These are phyloP conservation scores for Tetranychus urticae DNA, from an alignment of 1,140 invertebrate genomes.

Conservation along the genomic window DNA sequence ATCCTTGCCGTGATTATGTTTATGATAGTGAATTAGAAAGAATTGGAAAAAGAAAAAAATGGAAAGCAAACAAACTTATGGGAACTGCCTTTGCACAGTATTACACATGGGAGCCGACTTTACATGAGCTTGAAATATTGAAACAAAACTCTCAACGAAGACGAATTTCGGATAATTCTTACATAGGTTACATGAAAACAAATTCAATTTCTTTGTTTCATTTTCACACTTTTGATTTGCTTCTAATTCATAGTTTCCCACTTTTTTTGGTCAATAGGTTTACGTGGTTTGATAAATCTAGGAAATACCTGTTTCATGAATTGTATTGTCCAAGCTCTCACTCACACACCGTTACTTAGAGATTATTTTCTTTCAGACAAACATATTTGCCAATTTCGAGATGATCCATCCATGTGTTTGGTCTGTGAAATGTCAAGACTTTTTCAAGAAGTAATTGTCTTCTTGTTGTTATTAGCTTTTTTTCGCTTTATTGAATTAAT, in stretches of 20 bases:
- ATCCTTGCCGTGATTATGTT: constrained; percentile 70
- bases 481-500: constrained; percentile 35
- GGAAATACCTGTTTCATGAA: constrained; percentile 99
- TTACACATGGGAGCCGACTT: constrained; percentile 50
- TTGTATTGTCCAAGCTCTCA: constrained; percentile 81
- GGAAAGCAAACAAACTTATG: constrained; percentile 30
- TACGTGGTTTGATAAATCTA: constrained; percentile 78
- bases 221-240: neutral
- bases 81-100: constrained; percentile 28
- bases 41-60: constrained; percentile 34
- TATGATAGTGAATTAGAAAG: constrained; percentile 44
- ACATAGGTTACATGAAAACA: constrained; percentile 33
- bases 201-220: neutral
- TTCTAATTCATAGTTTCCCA: neutral
- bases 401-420: constrained; percentile 39
- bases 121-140: constrained; percentile 39
- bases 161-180: constrained; percentile 50
- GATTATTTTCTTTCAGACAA: constrained; percentile 87
- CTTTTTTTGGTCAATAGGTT: constrained; percentile 22
- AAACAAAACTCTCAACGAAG: constrained; percentile 47
- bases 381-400: constrained; percentile 45
- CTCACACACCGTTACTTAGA: constrained; percentile 73
- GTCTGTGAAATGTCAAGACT: constrained; percentile 68
- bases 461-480: constrained; percentile 8
- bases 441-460: constrained; percentile 23